Percentiles rank a stretch among this genome's conserved stretches.
Conservation (phyloP, 2,888 invertebrate species). For the Hololepta plana region DNA sequence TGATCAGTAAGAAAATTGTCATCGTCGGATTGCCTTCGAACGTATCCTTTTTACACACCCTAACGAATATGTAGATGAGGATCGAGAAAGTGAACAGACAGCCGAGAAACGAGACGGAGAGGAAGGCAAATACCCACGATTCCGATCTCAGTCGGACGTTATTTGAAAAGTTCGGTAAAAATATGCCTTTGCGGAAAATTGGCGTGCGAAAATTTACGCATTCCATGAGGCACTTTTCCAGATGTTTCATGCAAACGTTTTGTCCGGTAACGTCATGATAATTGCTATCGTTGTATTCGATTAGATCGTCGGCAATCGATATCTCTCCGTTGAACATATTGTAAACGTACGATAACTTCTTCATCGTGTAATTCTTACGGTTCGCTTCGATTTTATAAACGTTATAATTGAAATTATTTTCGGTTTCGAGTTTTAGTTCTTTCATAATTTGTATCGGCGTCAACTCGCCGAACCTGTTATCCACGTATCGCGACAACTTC, state of each 20-base stretch:
- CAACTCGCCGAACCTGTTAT: slow-evolving; percentile 6
- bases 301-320: slow-evolving; percentile 3
- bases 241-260: slow-evolving; percentile 9
- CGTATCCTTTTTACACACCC: slow-evolving; percentile 42
- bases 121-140: slow-evolving; percentile 40
- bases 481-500: slow-evolving; percentile 9
- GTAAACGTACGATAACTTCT: too few relatives aligned
- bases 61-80: slow-evolving; percentile 42
- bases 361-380: slow-evolving; percentile 3
- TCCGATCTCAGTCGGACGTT: slow-evolving; percentile 19
- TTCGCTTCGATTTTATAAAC: slow-evolving; percentile 15
- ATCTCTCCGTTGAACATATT: too few relatives aligned
- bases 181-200: slow-evolving; percentile 8
- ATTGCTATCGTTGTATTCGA: neutral
- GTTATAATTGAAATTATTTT: slow-evolving; percentile 19
- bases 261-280: slow-evolving; percentile 6
- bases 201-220: slow-evolving; percentile 14
- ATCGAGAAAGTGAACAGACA: slow-evolving; percentile 44
- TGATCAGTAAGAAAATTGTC: slow-evolving; percentile 29
- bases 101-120: slow-evolving; percentile 47
- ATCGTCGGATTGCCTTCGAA: slow-evolving; percentile 48
- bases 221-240: slow-evolving; percentile 11
- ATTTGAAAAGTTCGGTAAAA: slow-evolving; percentile 2
- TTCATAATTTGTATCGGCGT: slow-evolving; percentile 8
- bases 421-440: slow-evolving; percentile 18